Percentiles rank a stretch among this genome's conserved stretches.
phyloP scores from a whole-genome alignment of 2,888 invertebrate genomes.

The Tribolium freemani region DNA sequence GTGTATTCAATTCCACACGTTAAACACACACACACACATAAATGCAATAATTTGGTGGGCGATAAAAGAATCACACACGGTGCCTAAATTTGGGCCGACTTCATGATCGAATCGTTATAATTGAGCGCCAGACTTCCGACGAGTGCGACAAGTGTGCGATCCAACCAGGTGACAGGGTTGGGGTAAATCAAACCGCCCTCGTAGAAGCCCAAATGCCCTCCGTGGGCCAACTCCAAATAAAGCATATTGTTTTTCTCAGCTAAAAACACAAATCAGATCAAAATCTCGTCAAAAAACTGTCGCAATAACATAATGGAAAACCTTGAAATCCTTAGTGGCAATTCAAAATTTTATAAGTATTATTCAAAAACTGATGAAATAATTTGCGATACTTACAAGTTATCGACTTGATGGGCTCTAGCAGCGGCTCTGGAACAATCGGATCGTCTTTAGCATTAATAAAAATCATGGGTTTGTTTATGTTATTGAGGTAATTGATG shows the following conservation, averaged over 20 bases:
- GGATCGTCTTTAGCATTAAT: conserved; percentile 95
- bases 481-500: conserved; percentile 82
- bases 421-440: conserved; percentile 84
- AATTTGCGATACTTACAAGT: conserved; percentile 76
- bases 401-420: conserved; percentile 80
- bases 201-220: conserved; percentile 95
- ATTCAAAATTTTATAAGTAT: neutral
- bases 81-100: conserved; percentile 38
- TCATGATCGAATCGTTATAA: conserved; percentile 58
- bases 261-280: conserved; percentile 62
- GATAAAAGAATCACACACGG: conserved; percentile 12
- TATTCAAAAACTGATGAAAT: neutral
- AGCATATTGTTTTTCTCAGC: conserved; percentile 78
- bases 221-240: conserved; percentile 88
- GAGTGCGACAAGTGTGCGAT: conserved; percentile 87
- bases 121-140: conserved; percentile 80
- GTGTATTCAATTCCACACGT: conserved; percentile 9
- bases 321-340: neutral
- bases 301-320: conserved; percentile 6
- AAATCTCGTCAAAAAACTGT: neutral
- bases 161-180: conserved; percentile 93
- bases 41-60: conserved; percentile 24
- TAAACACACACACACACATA: conserved; percentile 17
- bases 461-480: conserved; percentile 90
- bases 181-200: conserved; percentile 91